Conservation (phyloP, 2,797 vertebrate species). For the Micropoecilia bifurca region DNA sequence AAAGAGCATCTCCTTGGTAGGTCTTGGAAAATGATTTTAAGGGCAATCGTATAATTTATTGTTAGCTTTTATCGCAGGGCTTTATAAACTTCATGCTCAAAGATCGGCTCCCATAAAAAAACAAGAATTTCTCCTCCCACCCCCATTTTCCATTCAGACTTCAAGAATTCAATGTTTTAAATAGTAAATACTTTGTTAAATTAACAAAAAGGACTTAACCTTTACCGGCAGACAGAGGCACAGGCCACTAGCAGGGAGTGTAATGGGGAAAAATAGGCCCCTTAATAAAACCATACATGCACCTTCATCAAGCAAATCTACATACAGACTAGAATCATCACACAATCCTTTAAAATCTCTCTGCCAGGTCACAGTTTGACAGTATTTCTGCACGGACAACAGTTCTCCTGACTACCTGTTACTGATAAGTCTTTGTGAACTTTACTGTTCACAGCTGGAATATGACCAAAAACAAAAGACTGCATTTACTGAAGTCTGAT, state of each 20-base stretch:
- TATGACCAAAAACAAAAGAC: no score
- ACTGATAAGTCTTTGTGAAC: background rate
- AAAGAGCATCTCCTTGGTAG: slow-evolving; percentile 19
- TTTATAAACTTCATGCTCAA: background rate
- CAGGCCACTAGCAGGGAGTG: no score
- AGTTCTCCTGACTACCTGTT: background rate
- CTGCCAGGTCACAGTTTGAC: background rate
- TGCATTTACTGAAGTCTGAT: background rate
- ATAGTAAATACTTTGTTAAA: background rate
- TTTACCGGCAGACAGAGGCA: no score
- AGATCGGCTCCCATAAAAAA: background rate
- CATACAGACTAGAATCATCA: background rate
- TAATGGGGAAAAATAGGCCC: no score
- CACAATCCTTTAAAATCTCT: background rate
- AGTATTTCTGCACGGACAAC: background rate
- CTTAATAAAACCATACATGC: no score
- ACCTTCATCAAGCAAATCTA: background rate
- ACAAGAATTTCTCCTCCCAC: no score
- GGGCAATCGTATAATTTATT: background rate
- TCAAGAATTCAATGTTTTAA: background rate
- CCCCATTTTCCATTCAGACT: background rate
- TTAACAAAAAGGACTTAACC: background rate
- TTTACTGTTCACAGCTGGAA: background rate
- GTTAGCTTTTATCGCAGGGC: background rate
- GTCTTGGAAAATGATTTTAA: slow-evolving; percentile 49